phyloP scores from a whole-genome alignment of 2,888 invertebrate genomes.

The Gandaritis pyraliata region DNA sequence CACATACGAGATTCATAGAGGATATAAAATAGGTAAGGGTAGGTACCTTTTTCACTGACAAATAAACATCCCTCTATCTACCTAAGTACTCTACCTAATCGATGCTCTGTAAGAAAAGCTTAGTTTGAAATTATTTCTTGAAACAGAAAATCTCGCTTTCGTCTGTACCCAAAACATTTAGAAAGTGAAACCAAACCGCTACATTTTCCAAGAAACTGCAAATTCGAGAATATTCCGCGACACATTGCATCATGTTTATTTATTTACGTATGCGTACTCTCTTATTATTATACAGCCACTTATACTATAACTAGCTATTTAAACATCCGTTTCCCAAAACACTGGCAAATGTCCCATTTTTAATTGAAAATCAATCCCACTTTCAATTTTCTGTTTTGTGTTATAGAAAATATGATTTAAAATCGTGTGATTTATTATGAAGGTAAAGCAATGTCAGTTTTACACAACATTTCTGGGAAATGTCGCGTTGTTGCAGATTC shows the following conservation, averaged over 20 bases:
- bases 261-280: constrained; percentile 43
- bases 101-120: too few species aligned
- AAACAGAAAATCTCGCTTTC: not conserved
- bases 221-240: constrained; percentile 54
- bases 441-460: constrained; percentile 34
- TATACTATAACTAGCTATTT: constrained; percentile 29
- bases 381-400: constrained; percentile 29
- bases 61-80: too few species aligned
- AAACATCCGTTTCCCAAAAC: constrained; percentile 53
- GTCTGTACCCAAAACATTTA: not conserved
- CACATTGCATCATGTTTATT: constrained; percentile 64
- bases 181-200: constrained; percentile 1
- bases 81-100: too few species aligned
- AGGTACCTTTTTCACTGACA: too few species aligned
- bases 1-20: too few species aligned
- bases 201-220: constrained; percentile 12
- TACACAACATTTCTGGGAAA: constrained; percentile 38
- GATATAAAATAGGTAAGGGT: too few species aligned
- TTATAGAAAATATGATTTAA: constrained; percentile 6
- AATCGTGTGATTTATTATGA: constrained; percentile 19
- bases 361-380: constrained; percentile 34
- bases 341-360: constrained; percentile 65
- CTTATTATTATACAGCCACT: constrained; percentile 29
- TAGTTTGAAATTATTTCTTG: not conserved
- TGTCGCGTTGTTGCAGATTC: constrained; percentile 26